Base-by-base conservation (phyloP, 2,888 invertebrate genomes). In the Drosophila helvetica region DNA sequence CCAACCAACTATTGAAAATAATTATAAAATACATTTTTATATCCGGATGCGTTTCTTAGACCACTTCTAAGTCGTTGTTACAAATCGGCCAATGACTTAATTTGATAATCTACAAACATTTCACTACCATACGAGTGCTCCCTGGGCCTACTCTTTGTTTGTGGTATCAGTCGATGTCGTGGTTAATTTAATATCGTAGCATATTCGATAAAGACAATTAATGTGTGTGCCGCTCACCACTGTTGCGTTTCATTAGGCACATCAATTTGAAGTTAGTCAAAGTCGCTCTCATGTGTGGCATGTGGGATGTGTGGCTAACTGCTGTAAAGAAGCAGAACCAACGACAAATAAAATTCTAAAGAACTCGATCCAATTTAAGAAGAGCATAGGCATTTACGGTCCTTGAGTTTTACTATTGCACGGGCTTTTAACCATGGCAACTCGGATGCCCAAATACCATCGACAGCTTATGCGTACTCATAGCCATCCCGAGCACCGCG, bases 141-240 rank as follows among this genome's bases (percentile, higher is more conserved):
- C 38, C 38, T 7, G 38, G 7, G 56, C 80, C 78, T 65, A 54
- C 66, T 47, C 57, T 46, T 46, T 62, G 56, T 47, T 38, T 38
- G 48, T 22, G 42, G 55, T 22, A 33, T 33, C 12, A 33, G 59
- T 71, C 64, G 58, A 70, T 67, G 67, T 67, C 42, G 78, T 72
- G 69, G 79, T 74, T 79, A 80, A 80, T 79, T 70, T 80, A 76
- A 69, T 76, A 80, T 75, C 69, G 76, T 62, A 69, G 64, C 74
- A 74, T 64, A 72, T 77, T 71, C 78, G 65, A 68, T 56, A 52
- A 73, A 58, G 64, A 57, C 63, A 65, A 68, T 70, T 57, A 60
- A 56, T 57, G 46, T 62, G 69, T 30, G 45, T 15, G 30, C 38
- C 38, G 27, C 50, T 42, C 63, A 68, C 46, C 53, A 65, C 70